Conservation (phyloP, 2,888 invertebrate species). For the Acanthosepion lycidas region DNA sequence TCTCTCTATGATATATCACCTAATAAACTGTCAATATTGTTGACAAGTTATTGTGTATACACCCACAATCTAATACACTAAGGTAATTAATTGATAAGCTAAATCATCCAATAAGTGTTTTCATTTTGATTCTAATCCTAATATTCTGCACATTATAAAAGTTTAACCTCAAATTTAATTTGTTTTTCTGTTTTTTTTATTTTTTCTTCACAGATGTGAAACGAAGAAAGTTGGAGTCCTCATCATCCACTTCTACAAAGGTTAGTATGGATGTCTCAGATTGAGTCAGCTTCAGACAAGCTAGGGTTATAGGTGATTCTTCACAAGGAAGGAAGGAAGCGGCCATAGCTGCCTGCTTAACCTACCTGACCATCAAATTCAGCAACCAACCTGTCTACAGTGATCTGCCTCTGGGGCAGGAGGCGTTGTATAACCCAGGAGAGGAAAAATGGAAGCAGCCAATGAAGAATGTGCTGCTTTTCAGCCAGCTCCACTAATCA, state of each 20-base stretch:
- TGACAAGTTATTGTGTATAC: no score
- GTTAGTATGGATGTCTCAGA: constrained; percentile 66
- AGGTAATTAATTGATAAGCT: neutral
- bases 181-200: constrained; percentile 36
- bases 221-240: constrained; percentile 61
- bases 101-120: no score
- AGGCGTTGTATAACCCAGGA: constrained; percentile 40
- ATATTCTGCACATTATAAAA: neutral
- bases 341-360: neutral
- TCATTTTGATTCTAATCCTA: no score
- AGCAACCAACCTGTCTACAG: constrained; percentile 35
- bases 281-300: constrained; percentile 56
- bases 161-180: neutral
- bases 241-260: constrained; percentile 64
- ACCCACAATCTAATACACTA: no score
- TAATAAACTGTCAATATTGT: no score
- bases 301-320: constrained; percentile 49
- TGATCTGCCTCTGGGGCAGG: constrained; percentile 37
- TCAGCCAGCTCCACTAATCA: neutral
- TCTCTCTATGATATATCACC: no score
- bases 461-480: neutral
- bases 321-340: constrained; percentile 43
- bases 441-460: neutral
- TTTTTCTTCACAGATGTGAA: constrained; percentile 59
- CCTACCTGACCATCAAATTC: neutral